Percentiles rank a stretch among this genome's conserved stretches.
These are phyloP conservation scores for Phallusia fumigata DNA, from an alignment of 23 tunicate species.

Conservation along the genomic window DNA sequence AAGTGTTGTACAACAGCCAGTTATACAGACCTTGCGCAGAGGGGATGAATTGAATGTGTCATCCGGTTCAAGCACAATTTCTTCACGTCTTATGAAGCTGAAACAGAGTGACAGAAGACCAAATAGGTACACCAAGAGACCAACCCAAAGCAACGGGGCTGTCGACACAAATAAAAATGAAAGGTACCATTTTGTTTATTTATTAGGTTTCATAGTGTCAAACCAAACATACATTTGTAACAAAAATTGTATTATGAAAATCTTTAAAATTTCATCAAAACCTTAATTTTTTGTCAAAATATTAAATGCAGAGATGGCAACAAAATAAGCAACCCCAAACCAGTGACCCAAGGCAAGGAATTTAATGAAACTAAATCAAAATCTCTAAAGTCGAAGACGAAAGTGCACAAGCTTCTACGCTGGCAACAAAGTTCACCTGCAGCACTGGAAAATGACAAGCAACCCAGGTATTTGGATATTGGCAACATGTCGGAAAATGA, in stretches of 20 bases:
- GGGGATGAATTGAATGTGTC: neutral
- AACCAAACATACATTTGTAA: too few species aligned
- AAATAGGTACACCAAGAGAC: neutral
- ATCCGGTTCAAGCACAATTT: slow-evolving; percentile 4
- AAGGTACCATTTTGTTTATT: too few species aligned
- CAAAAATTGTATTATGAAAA: too few species aligned
- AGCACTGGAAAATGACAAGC: neutral
- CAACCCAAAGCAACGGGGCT: neutral
- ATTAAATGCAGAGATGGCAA: neutral
- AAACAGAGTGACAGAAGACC: slow-evolving; percentile 1
- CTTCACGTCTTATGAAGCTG: slow-evolving; percentile 14
- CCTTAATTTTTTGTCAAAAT: too few species aligned
- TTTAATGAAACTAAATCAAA: neutral
- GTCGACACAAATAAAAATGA: too few species aligned
- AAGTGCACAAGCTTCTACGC: slow-evolving; percentile 7
- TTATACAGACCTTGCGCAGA: neutral
- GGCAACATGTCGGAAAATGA: slow-evolving; percentile 1
- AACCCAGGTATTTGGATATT: slow-evolving; percentile 12
- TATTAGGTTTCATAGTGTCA: too few species aligned
- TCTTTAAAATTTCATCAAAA: too few species aligned
- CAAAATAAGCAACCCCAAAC: neutral
- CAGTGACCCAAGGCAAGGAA: neutral
- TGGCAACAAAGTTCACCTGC: slow-evolving; percentile 10
- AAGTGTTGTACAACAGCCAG: neutral
- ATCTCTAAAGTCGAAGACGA: neutral